These are phyloP conservation scores for Fragum fragum DNA, from an alignment of 2,888 invertebrate species.

Conservation along the genomic window DNA sequence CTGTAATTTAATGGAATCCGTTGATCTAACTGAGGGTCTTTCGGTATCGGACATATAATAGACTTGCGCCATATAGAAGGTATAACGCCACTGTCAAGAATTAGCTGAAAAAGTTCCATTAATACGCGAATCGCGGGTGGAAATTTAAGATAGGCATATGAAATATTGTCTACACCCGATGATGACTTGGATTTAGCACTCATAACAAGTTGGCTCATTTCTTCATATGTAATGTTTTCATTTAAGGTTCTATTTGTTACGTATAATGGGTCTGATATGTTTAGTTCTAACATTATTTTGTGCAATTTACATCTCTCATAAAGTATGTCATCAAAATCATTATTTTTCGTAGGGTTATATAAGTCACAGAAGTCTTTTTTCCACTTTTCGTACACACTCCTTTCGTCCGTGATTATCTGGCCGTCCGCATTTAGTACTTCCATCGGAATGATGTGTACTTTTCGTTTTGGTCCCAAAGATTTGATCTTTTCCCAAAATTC, in stretches of 20 bases:
- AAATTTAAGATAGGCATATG: slow-evolving; percentile 40
- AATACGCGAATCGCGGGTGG: slow-evolving; percentile 22
- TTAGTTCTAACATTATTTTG: slow-evolving; percentile 38
- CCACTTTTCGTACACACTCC: slow-evolving; percentile 39
- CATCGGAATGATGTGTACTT: slow-evolving; percentile 34
- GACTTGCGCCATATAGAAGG: slow-evolving; percentile 39
- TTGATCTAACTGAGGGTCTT: slow-evolving; percentile 21
- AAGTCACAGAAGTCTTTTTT: slow-evolving; percentile 41
- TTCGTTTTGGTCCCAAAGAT: slow-evolving; percentile 39
- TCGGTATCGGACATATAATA: slow-evolving; percentile 28
- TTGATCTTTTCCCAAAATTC: slow-evolving; percentile 56
- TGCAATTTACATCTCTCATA: slow-evolving; percentile 36
- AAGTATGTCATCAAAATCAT: slow-evolving; percentile 27
- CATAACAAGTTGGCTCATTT: slow-evolving; percentile 31
- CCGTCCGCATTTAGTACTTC: slow-evolving; percentile 28
- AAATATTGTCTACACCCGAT: slow-evolving; percentile 32
- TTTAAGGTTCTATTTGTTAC: slow-evolving; percentile 15
- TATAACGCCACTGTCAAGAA: slow-evolving; percentile 36
- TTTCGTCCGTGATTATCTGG: not conserved
- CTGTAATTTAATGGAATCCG: slow-evolving; percentile 23
- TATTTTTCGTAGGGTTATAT: slow-evolving; percentile 32
- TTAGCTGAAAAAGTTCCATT: slow-evolving; percentile 34
- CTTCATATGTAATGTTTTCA: slow-evolving; percentile 32
- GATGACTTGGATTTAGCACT: slow-evolving; percentile 18
- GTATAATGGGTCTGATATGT: slow-evolving; percentile 37